Base-by-base conservation (phyloP, 2,888 invertebrate species). In the Lepidocyrtoides sp. region DNA sequence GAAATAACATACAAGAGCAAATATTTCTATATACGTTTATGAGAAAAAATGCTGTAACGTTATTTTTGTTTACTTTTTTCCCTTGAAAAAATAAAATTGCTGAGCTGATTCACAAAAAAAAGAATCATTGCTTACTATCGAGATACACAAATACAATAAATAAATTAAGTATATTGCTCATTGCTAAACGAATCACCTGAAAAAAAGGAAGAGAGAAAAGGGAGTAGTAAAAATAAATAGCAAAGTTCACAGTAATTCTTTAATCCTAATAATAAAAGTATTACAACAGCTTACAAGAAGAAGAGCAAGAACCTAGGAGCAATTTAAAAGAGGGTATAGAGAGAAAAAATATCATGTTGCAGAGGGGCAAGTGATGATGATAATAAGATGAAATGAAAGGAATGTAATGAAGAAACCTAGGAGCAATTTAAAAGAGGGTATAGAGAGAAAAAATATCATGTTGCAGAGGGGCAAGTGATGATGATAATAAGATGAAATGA, bases 231-330 rank as follows among this genome's bases (percentile, higher is more conserved):
- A n/a, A n/a, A n/a, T n/a, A 48, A 75, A 75, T 75, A 20, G 44
- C 17, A 44, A 17, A 29, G 60, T 41, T 17, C 10, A 23, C n/a
- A n/a, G n/a, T 89, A 89, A 89, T 89, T 82, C 89, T 75, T 72
- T 89, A 89, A 89, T 89, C 89, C 75, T 79, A 82, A 83, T 83
- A 44, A 82, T 69, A 82, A 77, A 86, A 20, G 57, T 85, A 41
- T 51, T 51, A 84, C 63, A 75, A 72, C 20, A 54, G 84, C 23
- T 66, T 14, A 17, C 57, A 32, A 29, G 29, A 63, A 26, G 7
- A 26, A 8, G 7, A 8, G 10, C n/a, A n/a, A n/a, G n/a, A n/a
- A n/a, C n/a, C n/a, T n/a, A 44, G 26, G 36, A 88, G 88, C 48
- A 60, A 79, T 77, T 51, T 54, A 72, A 72, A 41, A 23, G 72